Conservation (phyloP, 2,888 invertebrate species). For the Sepiola atlantica region DNA sequence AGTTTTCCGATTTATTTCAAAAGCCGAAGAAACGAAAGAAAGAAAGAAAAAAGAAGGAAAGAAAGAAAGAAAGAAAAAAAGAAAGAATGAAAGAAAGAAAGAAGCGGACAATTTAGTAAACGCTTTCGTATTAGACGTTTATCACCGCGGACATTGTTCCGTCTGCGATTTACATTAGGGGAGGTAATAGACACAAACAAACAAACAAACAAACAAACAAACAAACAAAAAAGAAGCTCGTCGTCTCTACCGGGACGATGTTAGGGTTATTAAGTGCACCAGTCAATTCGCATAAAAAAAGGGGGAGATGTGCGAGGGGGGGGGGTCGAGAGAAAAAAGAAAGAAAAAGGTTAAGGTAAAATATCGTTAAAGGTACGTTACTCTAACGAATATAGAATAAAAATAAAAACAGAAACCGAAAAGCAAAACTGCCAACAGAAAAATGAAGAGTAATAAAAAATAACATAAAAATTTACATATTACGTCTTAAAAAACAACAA, state of each 20-base stretch:
- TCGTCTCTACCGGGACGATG: background rate
- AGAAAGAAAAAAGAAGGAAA: too few relatives aligned
- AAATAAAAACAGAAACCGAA: too few relatives aligned
- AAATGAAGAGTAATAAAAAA: background rate
- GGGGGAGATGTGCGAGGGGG: background rate
- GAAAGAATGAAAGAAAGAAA: background rate
- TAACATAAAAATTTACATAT: too few relatives aligned
- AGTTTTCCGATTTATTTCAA: background rate
- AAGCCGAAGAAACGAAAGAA: too few relatives aligned
- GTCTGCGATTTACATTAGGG: background rate
- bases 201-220: too few relatives aligned
- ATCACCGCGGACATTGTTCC: background rate
- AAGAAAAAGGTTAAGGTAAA: background rate
- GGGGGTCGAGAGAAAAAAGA: background rate
- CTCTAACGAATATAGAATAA: background rate
- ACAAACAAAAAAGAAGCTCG: background rate
- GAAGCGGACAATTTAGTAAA: background rate
- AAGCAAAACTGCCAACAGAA: background rate
- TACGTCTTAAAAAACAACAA: too few relatives aligned
- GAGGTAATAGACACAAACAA: background rate
- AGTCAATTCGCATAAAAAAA: background rate
- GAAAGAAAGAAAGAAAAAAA: too few relatives aligned
- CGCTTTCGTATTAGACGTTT: background rate
- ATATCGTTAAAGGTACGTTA: background rate
- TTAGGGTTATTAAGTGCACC: background rate